These are phyloP conservation scores for Spodoptera picta DNA, from an alignment of 2,888 invertebrate genomes.

Conservation along the genomic window DNA sequence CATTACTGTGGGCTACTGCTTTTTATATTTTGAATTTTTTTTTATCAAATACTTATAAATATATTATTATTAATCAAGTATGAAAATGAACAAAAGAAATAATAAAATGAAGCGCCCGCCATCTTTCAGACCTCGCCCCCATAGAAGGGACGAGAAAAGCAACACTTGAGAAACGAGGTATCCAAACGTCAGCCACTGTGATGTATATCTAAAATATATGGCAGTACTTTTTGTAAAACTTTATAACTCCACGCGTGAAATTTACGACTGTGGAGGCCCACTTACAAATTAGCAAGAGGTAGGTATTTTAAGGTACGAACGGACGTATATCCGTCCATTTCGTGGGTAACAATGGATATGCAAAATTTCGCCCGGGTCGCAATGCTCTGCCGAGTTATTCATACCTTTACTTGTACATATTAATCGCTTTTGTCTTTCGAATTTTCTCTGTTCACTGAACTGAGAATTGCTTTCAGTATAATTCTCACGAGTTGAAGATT, in stretches of 20 bases:
- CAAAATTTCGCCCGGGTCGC: conserved; percentile 63
- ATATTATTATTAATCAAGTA: too few species aligned
- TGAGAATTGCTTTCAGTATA: conserved; percentile 29
- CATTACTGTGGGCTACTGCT: too few species aligned
- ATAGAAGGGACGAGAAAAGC: conserved; percentile 60
- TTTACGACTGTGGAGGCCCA: conserved; percentile 73
- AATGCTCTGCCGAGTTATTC: conserved; percentile 19
- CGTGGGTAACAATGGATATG: conserved; percentile 58
- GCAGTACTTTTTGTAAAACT: conserved; percentile 80
- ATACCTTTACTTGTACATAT: conserved; percentile 13
- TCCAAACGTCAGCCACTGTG: conserved; percentile 80
- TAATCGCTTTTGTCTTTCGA: conserved; percentile 36
- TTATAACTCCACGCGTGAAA: conserved; percentile 77
- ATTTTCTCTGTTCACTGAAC: conserved; percentile 36
- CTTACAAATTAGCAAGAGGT: conserved; percentile 76
- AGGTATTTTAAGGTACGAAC: conserved; percentile 44
- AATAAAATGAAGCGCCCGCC: neutral
- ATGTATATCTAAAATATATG: conserved; percentile 83
- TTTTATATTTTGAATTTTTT: too few species aligned
- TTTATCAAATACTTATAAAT: too few species aligned
- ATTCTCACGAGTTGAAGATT: conserved; percentile 33
- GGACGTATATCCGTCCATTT: conserved; percentile 43
- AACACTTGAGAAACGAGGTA: conserved; percentile 78
- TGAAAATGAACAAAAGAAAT: too few species aligned
- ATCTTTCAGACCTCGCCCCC: conserved; percentile 5